A percentile compares a stretch with the other conserved stretches of the same genome.
phyloP scores from a whole-genome alignment of 2,113 vertebrate species.

The Falcunculus frontatus region DNA sequence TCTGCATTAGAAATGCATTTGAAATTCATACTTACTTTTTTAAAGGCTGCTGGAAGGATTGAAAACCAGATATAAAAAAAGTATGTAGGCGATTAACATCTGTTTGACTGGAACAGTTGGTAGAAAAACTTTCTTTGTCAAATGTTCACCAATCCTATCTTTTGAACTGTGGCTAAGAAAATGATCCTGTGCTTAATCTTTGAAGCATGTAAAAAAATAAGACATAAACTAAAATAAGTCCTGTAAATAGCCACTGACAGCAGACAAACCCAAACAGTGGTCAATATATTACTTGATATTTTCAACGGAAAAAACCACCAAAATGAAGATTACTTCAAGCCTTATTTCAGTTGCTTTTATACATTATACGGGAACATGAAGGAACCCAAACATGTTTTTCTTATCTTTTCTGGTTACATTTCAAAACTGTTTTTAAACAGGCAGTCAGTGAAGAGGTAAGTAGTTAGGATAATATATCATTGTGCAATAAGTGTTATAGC shows the following conservation, averaged over 20 bases:
- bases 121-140: background rate
- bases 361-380: background rate
- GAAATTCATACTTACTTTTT: background rate
- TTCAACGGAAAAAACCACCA: background rate
- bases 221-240: background rate
- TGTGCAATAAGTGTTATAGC: background rate
- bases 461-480: background rate
- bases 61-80: background rate
- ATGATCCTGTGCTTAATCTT: background rate
- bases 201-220: background rate
- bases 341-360: background rate
- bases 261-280: background rate
- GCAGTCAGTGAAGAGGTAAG: background rate
- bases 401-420: background rate
- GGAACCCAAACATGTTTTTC: background rate
- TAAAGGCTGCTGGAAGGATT: background rate
- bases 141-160: background rate
- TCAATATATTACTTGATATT: background rate
- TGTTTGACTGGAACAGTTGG: background rate
- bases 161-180: background rate
- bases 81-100: conserved; percentile 10
- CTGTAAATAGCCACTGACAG: background rate
- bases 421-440: background rate
- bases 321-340: background rate
- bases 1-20: background rate